Conservation (phyloP, 2,113 vertebrate genomes). For the Eudyptes chrysolophus region DNA sequence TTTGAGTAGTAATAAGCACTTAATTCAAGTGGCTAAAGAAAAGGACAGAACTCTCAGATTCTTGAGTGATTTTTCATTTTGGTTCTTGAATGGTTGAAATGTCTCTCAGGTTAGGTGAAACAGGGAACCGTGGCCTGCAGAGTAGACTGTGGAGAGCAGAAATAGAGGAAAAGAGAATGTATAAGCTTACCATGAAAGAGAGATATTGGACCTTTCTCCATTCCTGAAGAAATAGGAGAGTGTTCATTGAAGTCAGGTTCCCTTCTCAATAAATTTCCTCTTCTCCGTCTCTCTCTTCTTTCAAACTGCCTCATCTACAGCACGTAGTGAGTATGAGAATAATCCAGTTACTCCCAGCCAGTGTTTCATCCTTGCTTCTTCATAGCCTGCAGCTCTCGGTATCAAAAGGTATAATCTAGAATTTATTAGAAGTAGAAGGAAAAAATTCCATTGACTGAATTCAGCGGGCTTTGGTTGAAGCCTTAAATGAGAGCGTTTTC, state of each 20-base stretch:
- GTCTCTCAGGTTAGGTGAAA: background rate
- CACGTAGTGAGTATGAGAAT: background rate
- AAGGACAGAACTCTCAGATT: background rate
- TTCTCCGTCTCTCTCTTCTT: background rate
- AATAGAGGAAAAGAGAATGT: background rate
- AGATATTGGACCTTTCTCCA: background rate
- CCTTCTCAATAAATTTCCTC: background rate
- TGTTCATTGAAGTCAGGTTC: background rate
- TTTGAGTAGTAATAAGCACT: background rate
- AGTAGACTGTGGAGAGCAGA: background rate
- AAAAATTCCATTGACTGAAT: background rate
- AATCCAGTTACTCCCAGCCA: background rate
- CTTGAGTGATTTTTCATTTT: background rate
- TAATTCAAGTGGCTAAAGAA: background rate
- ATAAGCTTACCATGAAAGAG: background rate
- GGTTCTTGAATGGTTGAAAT: background rate
- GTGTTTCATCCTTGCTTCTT: background rate
- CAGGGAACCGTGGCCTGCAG: rapidly evolving
- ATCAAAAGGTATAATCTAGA: background rate
- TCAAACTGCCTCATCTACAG: background rate
- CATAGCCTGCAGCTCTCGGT: background rate
- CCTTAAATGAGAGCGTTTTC: background rate
- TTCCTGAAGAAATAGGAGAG: background rate
- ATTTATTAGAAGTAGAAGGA: background rate
- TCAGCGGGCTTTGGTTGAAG: background rate